phyloP scores from a whole-genome alignment of 2,888 invertebrate genomes.

The Chloroclystis v-ata region DNA sequence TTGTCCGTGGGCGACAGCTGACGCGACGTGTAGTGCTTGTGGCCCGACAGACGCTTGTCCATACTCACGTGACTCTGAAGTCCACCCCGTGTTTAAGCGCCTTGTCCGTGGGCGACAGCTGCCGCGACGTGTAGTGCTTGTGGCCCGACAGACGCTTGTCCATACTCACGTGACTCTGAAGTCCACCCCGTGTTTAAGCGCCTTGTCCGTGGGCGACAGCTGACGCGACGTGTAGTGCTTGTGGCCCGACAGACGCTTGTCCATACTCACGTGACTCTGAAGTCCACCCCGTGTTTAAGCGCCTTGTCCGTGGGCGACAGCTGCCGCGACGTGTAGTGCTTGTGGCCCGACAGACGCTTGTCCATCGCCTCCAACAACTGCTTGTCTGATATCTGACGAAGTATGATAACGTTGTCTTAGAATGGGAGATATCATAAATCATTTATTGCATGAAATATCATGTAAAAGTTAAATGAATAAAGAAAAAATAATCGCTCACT shows the following conservation, averaged over 20 bases:
- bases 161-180: conserved; percentile 91
- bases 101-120: no score
- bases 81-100: no score
- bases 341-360: conserved; percentile 88
- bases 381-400: conserved; percentile 78
- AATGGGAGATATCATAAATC: no score
- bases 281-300: conserved; percentile 86
- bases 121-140: no score
- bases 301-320: conserved; percentile 89
- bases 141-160: no score
- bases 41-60: no score
- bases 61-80: no score
- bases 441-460: no score
- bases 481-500: neutral
- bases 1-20: no score
- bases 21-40: no score
- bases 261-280: conserved; percentile 91
- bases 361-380: conserved; percentile 96
- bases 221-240: conserved; percentile 94
- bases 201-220: conserved; percentile 89
- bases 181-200: conserved; percentile 85
- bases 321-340: conserved; percentile 93
- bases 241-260: conserved; percentile 89
- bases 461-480: no score
- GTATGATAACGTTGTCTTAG: no score